Evolutionary conservation across 2,797 vertebrate species (phyloP).

Genomic region (Brotogeris chrysoptera): DNA sequence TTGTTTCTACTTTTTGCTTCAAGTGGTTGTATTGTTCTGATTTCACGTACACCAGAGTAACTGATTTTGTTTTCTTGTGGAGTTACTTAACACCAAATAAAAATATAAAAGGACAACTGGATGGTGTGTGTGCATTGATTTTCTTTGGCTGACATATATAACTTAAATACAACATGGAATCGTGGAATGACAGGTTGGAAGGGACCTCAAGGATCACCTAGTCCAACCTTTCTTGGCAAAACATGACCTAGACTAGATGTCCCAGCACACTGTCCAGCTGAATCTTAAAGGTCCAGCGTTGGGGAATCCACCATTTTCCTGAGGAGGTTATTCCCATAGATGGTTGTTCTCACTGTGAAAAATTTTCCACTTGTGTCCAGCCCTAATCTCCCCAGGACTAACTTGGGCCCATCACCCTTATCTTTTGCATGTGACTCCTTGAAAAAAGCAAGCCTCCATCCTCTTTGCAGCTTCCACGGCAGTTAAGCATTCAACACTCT

Average conservation of each 20-base stretch:
- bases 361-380: neutral
- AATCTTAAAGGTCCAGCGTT: neutral
- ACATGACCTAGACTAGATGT: neutral
- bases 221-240: neutral
- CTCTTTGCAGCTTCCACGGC: neutral
- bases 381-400: neutral
- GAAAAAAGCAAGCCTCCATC: neutral
- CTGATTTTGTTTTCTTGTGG: slow-evolving; percentile 98
- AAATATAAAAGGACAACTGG: slow-evolving; percentile 81
- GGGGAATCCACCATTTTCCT: neutral
- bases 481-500: neutral
- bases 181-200: neutral
- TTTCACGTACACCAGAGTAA: slow-evolving; percentile 95
- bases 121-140: slow-evolving; percentile 26
- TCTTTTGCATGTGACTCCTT: neutral
- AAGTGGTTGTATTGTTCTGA: slow-evolving; percentile 91
- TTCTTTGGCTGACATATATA: neutral
- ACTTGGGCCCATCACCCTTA: neutral
- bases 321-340: neutral
- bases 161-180: neutral
- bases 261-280: neutral
- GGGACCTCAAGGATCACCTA: neutral
- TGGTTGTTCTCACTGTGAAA: neutral
- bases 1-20: slow-evolving; percentile 78
- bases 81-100: slow-evolving; percentile 99